These are phyloP conservation scores for Darwinula stevensoni DNA, from an alignment of 2,888 invertebrate species.

Conservation along the genomic window DNA sequence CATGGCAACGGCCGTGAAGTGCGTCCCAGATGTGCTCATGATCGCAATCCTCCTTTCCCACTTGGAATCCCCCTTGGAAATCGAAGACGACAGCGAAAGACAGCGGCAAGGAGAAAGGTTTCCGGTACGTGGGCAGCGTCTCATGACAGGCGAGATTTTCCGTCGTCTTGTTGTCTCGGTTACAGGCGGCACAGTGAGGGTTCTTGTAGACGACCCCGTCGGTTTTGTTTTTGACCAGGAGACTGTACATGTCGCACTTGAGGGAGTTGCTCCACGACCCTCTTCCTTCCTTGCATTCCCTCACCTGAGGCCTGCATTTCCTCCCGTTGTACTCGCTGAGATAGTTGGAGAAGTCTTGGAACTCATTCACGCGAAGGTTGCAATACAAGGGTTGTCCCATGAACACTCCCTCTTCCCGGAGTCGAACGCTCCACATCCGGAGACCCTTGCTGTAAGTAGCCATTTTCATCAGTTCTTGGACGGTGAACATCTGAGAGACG, in stretches of 20 bases:
- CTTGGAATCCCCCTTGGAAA: neutral
- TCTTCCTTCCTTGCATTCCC: neutral
- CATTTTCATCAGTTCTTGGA: too few relatives aligned
- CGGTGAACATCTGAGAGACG: too few relatives aligned
- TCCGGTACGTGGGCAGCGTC: neutral
- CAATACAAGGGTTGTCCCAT: neutral
- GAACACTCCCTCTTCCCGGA: too few relatives aligned
- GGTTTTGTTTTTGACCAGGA: too few relatives aligned
- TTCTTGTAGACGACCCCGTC: too few relatives aligned
- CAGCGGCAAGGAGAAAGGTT: too few relatives aligned
- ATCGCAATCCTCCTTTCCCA: neutral
- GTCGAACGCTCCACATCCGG: too few relatives aligned
- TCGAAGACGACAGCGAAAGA: slow-evolving; percentile 1
- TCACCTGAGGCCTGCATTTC: neutral
- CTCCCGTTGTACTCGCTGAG: neutral
- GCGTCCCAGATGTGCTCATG: neutral
- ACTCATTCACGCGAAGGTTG: neutral
- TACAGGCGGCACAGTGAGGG: slow-evolving; percentile 13
- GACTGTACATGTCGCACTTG: slow-evolving; percentile 9
- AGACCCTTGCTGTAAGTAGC: too few relatives aligned
- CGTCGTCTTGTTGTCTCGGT: slow-evolving; percentile 8
- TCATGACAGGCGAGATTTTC: neutral
- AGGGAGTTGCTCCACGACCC: slow-evolving; percentile 3
- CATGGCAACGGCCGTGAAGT: neutral
- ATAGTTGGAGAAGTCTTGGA: neutral